Conservation (phyloP, 2,888 invertebrate genomes). For the Sphaerophoria taeniata region DNA sequence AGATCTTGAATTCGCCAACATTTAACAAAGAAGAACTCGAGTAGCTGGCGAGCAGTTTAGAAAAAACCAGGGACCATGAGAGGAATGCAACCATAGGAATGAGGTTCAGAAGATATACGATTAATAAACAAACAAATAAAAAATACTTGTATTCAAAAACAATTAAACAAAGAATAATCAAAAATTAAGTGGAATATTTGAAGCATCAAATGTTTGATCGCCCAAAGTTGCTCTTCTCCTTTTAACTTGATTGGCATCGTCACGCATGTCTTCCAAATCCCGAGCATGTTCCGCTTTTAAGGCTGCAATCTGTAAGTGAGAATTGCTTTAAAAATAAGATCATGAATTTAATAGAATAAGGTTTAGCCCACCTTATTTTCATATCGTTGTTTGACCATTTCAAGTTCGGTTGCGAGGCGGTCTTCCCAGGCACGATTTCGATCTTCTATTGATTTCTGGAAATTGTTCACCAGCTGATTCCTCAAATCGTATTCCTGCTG, state of each 20-base stretch:
- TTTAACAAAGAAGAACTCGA: too few species aligned
- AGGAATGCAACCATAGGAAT: too few species aligned
- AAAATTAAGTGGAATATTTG: slow-evolving; percentile 25
- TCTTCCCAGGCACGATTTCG: slow-evolving; percentile 76
- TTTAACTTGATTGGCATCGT: slow-evolving; percentile 48
- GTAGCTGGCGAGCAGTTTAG: too few species aligned
- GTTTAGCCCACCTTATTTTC: slow-evolving; percentile 77
- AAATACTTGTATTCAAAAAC: slow-evolving; percentile 42
- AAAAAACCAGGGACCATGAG: too few species aligned
- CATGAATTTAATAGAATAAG: background rate
- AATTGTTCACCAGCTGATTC: slow-evolving; percentile 78
- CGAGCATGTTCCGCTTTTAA: slow-evolving; percentile 56
- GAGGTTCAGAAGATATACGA: too few species aligned
- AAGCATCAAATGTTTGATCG: slow-evolving; percentile 25
- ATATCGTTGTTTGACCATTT: slow-evolving; percentile 77
- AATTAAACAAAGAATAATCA: slow-evolving; percentile 18
- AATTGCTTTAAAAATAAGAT: background rate
- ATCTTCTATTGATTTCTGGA: slow-evolving; percentile 76
- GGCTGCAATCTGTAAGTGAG: slow-evolving; percentile 46
- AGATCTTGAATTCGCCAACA: too few species aligned
- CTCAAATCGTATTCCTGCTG: slow-evolving; percentile 78
- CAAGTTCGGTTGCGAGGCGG: slow-evolving; percentile 75
- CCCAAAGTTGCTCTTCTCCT: slow-evolving; percentile 59
- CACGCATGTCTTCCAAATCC: slow-evolving; percentile 54
- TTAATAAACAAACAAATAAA: slow-evolving; percentile 9